A percentile compares a stretch with the other conserved stretches of the same genome.
Conservation (phyloP, 2,888 invertebrate genomes). For the Sericinus montela region DNA sequence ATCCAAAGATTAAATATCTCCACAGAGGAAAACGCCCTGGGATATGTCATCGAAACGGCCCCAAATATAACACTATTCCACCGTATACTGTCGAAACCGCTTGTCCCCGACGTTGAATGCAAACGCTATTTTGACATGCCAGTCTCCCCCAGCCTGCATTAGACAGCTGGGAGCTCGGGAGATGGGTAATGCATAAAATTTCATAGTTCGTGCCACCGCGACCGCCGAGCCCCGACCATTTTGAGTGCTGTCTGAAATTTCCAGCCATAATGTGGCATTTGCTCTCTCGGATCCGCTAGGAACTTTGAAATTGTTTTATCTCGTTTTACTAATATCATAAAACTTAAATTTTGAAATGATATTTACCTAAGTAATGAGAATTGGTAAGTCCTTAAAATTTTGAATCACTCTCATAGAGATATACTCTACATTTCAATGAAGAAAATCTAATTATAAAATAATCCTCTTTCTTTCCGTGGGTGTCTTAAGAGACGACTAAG, state of each 20-base stretch:
- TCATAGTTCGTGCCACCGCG: constrained; percentile 24
- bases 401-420: too few species aligned
- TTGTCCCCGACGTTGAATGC: constrained; percentile 26
- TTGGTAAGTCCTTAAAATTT: too few species aligned
- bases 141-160: constrained; percentile 21
- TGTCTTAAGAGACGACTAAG: too few species aligned
- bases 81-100: constrained; percentile 33
- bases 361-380: too few species aligned
- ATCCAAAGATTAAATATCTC: constrained; percentile 9
- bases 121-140: constrained; percentile 29
- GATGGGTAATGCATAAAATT: constrained; percentile 40
- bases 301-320: constrained; percentile 10
- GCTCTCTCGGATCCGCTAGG: background rate
- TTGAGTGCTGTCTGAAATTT: constrained; percentile 28
- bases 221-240: constrained; percentile 26
- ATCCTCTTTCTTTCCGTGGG: too few species aligned
- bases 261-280: constrained; percentile 23
- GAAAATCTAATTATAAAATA: too few species aligned
- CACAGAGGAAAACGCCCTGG: constrained; percentile 1
- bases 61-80: constrained; percentile 27
- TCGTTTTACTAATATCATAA: constrained; percentile 1
- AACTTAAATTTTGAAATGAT: background rate
- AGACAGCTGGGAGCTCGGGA: constrained; percentile 23
- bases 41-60: constrained; percentile 11
- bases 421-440: too few species aligned